Percentiles rank a stretch among this genome's conserved stretches.
phyloP scores from a whole-genome alignment of 1,140 invertebrate species.

The Chionoecetes opilio region DNA sequence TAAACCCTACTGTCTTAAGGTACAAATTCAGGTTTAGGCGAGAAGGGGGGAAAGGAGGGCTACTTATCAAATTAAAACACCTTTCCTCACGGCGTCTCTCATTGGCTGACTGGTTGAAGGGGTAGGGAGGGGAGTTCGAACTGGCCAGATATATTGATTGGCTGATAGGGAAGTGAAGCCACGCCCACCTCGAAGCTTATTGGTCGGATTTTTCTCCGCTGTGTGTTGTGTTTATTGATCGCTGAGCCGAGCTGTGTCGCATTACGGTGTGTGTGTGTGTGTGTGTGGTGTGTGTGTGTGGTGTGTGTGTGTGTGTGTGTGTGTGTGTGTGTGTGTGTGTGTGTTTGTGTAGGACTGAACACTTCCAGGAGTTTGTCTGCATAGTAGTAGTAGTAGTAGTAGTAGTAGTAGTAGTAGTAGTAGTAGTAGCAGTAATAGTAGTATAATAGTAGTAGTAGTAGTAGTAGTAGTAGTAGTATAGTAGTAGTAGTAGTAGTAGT shows the following conservation, averaged over 20 bases:
- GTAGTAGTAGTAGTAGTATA: slow-evolving; percentile 12
- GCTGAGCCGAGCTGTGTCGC: slow-evolving; percentile 38
- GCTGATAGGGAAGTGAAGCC: slow-evolving; percentile 66
- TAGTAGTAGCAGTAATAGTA: not conserved
- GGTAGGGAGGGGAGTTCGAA: slow-evolving; percentile 60
- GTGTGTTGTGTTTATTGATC: slow-evolving; percentile 72
- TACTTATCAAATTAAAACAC: slow-evolving; percentile 39
- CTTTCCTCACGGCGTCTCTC: slow-evolving; percentile 48
- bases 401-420: slow-evolving; percentile 29
- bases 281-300: slow-evolving; percentile 30
- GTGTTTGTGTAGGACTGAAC: too few species aligned
- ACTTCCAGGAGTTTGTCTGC: too few species aligned
- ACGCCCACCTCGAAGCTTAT: slow-evolving; percentile 69
- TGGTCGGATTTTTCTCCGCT: slow-evolving; percentile 66
- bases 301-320: not conserved
- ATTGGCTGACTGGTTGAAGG: slow-evolving; percentile 36
- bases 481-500: slow-evolving; percentile 20
- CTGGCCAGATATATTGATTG: slow-evolving; percentile 72
- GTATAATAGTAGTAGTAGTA: not conserved
- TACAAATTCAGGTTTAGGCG: not conserved
- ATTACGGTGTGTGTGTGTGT: slow-evolving; percentile 38
- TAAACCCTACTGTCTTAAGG: not conserved
- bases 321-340: too few species aligned
- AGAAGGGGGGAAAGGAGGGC: not conserved
- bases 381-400: not conserved